phyloP scores from a whole-genome alignment of 1,140 invertebrate species.

The Heliconius hewitsoni region DNA sequence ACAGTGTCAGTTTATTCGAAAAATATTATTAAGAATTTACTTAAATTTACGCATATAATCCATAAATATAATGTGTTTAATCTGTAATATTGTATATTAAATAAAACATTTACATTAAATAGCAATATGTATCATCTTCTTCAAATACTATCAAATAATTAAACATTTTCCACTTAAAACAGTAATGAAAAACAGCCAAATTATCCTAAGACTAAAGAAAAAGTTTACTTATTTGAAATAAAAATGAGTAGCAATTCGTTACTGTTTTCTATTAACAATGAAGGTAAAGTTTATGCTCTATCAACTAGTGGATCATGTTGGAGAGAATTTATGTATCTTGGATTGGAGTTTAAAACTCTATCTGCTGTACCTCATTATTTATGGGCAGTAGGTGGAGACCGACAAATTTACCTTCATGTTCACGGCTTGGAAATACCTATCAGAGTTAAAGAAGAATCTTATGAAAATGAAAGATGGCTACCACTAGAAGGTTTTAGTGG shows the following conservation, averaged over 20 bases:
- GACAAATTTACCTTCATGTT: slow-evolving; percentile 95
- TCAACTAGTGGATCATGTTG: slow-evolving; percentile 90
- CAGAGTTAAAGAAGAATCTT: slow-evolving; percentile 93
- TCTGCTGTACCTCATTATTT: slow-evolving; percentile 91
- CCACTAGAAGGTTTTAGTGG: slow-evolving; percentile 93
- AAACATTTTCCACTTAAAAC: neutral
- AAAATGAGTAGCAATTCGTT: slow-evolving; percentile 84
- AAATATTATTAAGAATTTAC: neutral
- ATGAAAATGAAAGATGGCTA: slow-evolving; percentile 96
- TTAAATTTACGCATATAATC: neutral
- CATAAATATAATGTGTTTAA: neutral
- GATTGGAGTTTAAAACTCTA: slow-evolving; percentile 93
- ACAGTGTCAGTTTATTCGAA: neutral
- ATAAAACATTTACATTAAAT: neutral
- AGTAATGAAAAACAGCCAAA: slow-evolving; percentile 12
- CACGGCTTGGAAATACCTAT: slow-evolving; percentile 94
- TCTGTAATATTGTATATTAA: neutral
- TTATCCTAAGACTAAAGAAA: neutral
- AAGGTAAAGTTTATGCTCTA: slow-evolving; percentile 91
- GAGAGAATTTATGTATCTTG: slow-evolving; percentile 91
- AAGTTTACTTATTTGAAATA: neutral
- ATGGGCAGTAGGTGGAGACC: slow-evolving; percentile 95
- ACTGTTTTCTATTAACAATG: slow-evolving; percentile 92
- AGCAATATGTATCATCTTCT: neutral
- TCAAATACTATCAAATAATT: neutral